phyloP scores from a whole-genome alignment of 2,113 vertebrate genomes.

The Eonycteris spelaea region DNA sequence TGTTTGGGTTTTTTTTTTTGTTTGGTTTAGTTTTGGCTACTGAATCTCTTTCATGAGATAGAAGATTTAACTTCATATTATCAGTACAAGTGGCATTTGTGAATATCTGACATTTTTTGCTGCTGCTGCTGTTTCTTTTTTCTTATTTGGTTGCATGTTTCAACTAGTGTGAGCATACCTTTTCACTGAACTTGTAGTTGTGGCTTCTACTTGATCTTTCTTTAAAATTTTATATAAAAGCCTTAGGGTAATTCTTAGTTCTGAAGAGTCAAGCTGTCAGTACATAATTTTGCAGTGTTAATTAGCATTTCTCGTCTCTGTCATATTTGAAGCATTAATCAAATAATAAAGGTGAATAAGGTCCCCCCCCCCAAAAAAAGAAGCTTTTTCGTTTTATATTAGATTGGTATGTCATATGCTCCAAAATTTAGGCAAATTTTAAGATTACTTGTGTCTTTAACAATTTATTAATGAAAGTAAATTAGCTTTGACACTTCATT shows the following conservation, averaged over 20 bases:
- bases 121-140: neutral
- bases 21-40: neutral
- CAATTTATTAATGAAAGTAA: constrained; percentile 56
- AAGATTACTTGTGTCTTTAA: constrained; percentile 49
- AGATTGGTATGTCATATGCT: neutral
- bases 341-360: constrained; percentile 68
- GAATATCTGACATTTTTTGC: constrained; percentile 23
- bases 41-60: neutral
- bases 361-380: neutral
- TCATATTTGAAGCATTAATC: constrained; percentile 78
- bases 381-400: constrained; percentile 42
- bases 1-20: no score
- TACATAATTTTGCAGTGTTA: constrained; percentile 79
- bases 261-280: constrained; percentile 78
- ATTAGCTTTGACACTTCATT: neutral
- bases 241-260: constrained; percentile 75
- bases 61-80: neutral
- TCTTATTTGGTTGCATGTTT: constrained; percentile 60
- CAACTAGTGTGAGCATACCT: constrained; percentile 67
- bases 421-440: constrained; percentile 52
- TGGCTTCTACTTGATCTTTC: constrained; percentile 75
- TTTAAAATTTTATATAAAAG: constrained; percentile 77
- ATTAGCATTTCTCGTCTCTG: constrained; percentile 77
- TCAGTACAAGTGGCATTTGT: neutral
- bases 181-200: constrained; percentile 60